phyloP scores from a whole-genome alignment of 2,797 vertebrate genomes.

The Hyperoplus immaculatus region DNA sequence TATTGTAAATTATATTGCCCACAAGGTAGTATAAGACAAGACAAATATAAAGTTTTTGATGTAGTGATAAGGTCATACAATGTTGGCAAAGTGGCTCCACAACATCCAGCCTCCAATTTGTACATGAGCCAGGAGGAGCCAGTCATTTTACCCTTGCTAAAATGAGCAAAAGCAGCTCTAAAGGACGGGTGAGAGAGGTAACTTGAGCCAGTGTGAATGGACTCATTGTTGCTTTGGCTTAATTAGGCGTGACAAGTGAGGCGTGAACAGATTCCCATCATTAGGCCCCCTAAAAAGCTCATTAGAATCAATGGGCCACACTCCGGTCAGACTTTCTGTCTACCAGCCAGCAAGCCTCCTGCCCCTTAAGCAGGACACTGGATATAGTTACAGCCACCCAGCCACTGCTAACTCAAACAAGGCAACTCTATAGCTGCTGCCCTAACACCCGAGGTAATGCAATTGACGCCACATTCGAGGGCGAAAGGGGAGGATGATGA shows the following conservation, averaged over 20 bases:
- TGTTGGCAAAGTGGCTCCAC: slow-evolving; percentile 33
- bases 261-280: slow-evolving; percentile 92
- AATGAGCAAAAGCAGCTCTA: slow-evolving; percentile 65
- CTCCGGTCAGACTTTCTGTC: slow-evolving; percentile 88
- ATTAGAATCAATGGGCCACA: slow-evolving; percentile 90
- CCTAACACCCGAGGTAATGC: slow-evolving; percentile 86
- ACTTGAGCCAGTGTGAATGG: slow-evolving; percentile 89
- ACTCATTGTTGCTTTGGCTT: slow-evolving; percentile 88
- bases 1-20: background rate
- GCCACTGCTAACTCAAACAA: slow-evolving; percentile 78
- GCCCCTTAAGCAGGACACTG: slow-evolving; percentile 77
- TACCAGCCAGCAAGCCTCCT: slow-evolving; percentile 79
- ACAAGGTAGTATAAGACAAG: background rate
- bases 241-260: slow-evolving; percentile 89
- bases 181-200: slow-evolving; percentile 72
- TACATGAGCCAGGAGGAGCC: slow-evolving; percentile 25
- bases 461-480: slow-evolving; percentile 79
- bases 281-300: slow-evolving; percentile 88
- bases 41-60: background rate
- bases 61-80: background rate
- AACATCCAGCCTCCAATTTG: slow-evolving; percentile 30
- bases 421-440: slow-evolving; percentile 81
- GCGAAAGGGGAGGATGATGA: slow-evolving; percentile 62
- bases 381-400: slow-evolving; percentile 84
- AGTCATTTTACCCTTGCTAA: slow-evolving; percentile 50